Base-by-base conservation (phyloP, 2,888 invertebrate species). In the Eulithis testata region DNA sequence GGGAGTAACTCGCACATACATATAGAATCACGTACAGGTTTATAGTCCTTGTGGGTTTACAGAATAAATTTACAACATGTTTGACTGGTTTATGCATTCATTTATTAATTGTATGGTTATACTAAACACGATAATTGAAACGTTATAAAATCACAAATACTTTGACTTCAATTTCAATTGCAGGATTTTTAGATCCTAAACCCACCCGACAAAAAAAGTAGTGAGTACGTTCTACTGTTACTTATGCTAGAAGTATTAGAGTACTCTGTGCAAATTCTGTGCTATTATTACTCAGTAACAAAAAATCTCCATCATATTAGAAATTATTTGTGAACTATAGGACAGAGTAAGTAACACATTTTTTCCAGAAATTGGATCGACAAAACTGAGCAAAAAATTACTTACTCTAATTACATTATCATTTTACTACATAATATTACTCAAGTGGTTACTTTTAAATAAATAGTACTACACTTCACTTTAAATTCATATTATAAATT, bases 71-170 rank as follows among this genome's bases (percentile, higher is more conserved):
- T 4, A 45, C 7, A 62, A 55, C 40, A 62, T 14, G 0, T 36
- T 50, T 14, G 5, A 43, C 27, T 40, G 27, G n/a, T 61, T 61
- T 11, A 52, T 21, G 36, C 45, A 27, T 64, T 59, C 43, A 37
- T 53, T 63, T 58, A 55, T 50, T 36, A 63, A 21, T 8, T 50
- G 3, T 14, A 45, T 47, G 40, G 53, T 62, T 65, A 49, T 40
- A 8, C 53, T 58, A 63, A 59, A 56, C 47, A 64, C 51, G 56
- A 59, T 61, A 63, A 61, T 65, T 63, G 63, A 69, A 66, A 56
- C 50, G 4, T 31, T 43, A 57, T 58, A 31, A 31, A 85, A 88
- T 86, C 86, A 87, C 86, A 86, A 59, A 79, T 85, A 59, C 79
- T 83, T 78, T 81, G 84, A 83, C 84, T 85, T 63, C 58, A 12